Evolutionary conservation across 2,888 invertebrate genomes (phyloP).

Genomic region (Ecdyonurus torrentis): DNA sequence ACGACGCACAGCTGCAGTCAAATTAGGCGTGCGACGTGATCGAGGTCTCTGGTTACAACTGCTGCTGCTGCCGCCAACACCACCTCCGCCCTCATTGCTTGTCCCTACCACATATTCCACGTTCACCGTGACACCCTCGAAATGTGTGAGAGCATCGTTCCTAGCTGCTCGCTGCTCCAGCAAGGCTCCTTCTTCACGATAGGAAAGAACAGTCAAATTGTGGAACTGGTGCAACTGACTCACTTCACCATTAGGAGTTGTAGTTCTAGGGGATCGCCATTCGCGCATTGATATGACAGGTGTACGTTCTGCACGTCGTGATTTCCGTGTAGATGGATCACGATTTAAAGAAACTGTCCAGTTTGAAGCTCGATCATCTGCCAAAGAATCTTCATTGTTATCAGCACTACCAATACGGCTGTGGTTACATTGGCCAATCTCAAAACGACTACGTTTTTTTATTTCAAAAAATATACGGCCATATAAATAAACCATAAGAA

Average conservation of each 20-base stretch:
- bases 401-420: slow-evolving; percentile 6
- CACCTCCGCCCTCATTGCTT: background rate
- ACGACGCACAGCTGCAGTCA: background rate
- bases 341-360: background rate
- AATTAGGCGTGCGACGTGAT: background rate
- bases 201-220: slow-evolving; percentile 12
- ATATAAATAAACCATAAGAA: slow-evolving; percentile 30
- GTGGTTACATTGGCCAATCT: slow-evolving; percentile 13
- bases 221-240: slow-evolving; percentile 11
- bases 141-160: slow-evolving; percentile 11
- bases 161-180: background rate
- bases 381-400: slow-evolving; percentile 10
- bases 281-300: slow-evolving; percentile 1
- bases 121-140: slow-evolving; percentile 17
- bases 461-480: slow-evolving; percentile 30
- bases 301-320: background rate
- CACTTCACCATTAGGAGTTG: slow-evolving; percentile 3
- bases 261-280: background rate
- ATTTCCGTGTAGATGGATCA: background rate
- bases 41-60: background rate
- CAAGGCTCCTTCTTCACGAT: slow-evolving; percentile 2
- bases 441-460: slow-evolving; percentile 22
- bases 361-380: slow-evolving; percentile 6
- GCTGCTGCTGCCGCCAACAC: background rate
- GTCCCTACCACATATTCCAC: slow-evolving; percentile 16